Evolutionary conservation across 1,140 invertebrate species (phyloP), one percentile per base, ranked within the genome.

Genomic region (Macrotrachela quadricornifera): DNA sequence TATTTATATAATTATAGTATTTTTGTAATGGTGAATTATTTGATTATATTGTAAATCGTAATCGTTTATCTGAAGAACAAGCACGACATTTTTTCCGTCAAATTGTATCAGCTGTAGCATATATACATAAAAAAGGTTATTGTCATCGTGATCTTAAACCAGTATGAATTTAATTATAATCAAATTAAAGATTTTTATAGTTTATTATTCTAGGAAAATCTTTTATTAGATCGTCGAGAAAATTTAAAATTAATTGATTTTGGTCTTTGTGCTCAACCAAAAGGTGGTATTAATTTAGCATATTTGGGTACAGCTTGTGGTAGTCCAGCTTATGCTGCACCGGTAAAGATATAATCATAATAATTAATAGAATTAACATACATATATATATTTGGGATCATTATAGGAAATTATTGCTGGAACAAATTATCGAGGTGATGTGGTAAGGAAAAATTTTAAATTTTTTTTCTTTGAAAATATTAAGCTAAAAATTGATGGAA

Each of bases 241-340:
- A 79, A 80, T 62, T 69, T 88, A 16, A 86, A 86, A 64, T 64
- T 88, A 44, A 88, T 88, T 58, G 84, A 88, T 68, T 88, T 88
- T 75, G 85, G 85, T 38, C 69, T 88, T 10, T 85, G 83, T 73
- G 82, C 83, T 1, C 80, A 80, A 63, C 82, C 82, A 13, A 72
- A 43, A 68, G 64, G 71, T 71, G 61, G 79, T 16, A 75, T 81
- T 70, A 70, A 76, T 43, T 66, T 15, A 14, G 40, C 72, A 41
- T 72, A 74, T 57, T 66, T 85, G 42, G 75, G 76, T 38, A 85
- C 82, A 21, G 82, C 80, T 54, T 85, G 82, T 71, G 82, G 82
- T 9, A 82, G 79, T 54, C 80, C 80, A 13, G 80, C 80, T 0
- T 85, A 84, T 71, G 82, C 76, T 50, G 76, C 81, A 38, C 77